phyloP scores from a whole-genome alignment of 2,888 invertebrate genomes.

The Torymus auratus region DNA sequence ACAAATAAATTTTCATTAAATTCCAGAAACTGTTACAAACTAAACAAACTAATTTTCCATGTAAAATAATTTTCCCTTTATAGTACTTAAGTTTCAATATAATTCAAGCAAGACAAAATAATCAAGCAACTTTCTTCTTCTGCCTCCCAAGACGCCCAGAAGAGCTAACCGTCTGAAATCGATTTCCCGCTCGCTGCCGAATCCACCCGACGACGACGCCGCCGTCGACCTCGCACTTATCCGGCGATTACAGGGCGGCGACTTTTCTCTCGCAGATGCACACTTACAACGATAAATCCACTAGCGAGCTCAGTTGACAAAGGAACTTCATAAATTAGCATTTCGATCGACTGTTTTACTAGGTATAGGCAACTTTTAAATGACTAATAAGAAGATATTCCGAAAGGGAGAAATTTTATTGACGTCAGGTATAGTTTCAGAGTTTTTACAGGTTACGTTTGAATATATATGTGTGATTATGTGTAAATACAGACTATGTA shows the following conservation, averaged over 20 bases:
- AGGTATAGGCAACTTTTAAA: conserved; percentile 8
- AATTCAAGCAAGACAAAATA: too few species aligned
- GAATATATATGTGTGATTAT: too few species aligned
- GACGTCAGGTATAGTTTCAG: background rate
- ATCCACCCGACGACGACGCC: background rate
- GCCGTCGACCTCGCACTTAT: conserved; percentile 42
- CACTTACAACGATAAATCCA: conserved; percentile 30
- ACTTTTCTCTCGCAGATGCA: conserved; percentile 54
- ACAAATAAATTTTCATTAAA: too few species aligned
- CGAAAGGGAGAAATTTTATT: conserved; percentile 17
- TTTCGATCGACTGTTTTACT: conserved; percentile 7
- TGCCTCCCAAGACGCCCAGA: too few species aligned
- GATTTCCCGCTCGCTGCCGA: conserved; percentile 64
- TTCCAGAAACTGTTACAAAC: too few species aligned
- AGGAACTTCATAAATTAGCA: conserved; percentile 33
- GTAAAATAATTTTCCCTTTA: too few species aligned
- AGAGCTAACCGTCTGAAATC: conserved; percentile 61
- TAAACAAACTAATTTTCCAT: too few species aligned
- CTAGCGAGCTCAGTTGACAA: conserved; percentile 14
- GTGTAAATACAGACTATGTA: background rate
- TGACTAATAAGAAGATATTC: conserved; percentile 26
- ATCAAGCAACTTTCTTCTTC: too few species aligned
- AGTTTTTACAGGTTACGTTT: background rate
- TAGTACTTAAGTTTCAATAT: too few species aligned
- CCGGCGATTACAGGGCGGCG: conserved; percentile 52